These are phyloP conservation scores for Aleiodes sp. DNA, from an alignment of 1,140 invertebrate species.

Conservation along the genomic window DNA sequence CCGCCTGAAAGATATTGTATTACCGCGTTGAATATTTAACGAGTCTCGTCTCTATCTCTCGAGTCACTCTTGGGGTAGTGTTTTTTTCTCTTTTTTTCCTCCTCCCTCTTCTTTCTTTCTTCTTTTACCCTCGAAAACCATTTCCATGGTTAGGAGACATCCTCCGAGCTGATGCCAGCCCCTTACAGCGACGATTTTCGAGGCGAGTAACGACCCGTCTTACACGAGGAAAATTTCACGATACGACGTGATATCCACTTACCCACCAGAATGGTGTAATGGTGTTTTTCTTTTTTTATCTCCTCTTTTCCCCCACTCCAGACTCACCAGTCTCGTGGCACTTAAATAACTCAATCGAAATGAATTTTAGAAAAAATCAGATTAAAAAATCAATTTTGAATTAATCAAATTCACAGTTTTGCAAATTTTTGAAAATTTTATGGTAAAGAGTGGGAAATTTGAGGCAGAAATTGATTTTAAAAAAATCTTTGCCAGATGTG, in stretches of 20 bases:
- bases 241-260: slow-evolving; percentile 42
- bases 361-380: too few relatives aligned
- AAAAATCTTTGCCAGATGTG: too few relatives aligned
- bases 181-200: slow-evolving; percentile 30
- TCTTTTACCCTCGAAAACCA: slow-evolving; percentile 23
- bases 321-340: not conserved
- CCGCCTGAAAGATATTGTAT: slow-evolving; percentile 59
- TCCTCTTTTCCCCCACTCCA: not conserved
- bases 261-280: slow-evolving; percentile 32
- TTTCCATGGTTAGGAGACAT: slow-evolving; percentile 15
- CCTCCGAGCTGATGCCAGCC: slow-evolving; percentile 4
- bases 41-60: slow-evolving; percentile 50
- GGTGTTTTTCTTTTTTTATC: slow-evolving; percentile 28
- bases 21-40: slow-evolving; percentile 66
- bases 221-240: slow-evolving; percentile 33
- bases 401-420: too few relatives aligned
- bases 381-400: too few relatives aligned
- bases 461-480: too few relatives aligned
- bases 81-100: too few relatives aligned
- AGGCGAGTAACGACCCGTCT: slow-evolving; percentile 31
- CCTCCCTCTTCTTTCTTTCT: too few relatives aligned
- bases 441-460: too few relatives aligned
- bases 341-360: slow-evolving; percentile 9
- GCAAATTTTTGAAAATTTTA: too few relatives aligned
- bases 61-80: slow-evolving; percentile 31